Evolutionary conservation across 2,888 invertebrate species (phyloP).

Genomic region (Acleris literana): DNA sequence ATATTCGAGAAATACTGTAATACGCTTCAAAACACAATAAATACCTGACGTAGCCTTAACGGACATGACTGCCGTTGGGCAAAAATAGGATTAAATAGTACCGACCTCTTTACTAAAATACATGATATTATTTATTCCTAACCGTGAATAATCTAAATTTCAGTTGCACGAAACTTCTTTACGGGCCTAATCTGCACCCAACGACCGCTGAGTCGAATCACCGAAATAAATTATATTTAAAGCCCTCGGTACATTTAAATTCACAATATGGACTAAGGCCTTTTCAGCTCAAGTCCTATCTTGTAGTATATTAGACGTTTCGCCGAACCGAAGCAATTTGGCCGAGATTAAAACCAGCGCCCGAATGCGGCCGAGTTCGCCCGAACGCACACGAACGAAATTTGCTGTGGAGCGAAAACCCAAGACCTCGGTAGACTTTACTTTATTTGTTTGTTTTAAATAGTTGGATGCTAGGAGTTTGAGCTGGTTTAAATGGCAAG

Average conservation of each 20-base stretch:
- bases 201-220: not conserved
- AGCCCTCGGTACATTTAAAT: conserved; percentile 20
- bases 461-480: conserved; percentile 6
- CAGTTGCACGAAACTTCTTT: not conserved
- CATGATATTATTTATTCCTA: too few species aligned
- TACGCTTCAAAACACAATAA: too few species aligned
- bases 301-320: conserved; percentile 34
- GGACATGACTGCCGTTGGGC: too few species aligned
- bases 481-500: not conserved
- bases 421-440: conserved; percentile 7
- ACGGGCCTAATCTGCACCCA: not conserved
- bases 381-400: conserved; percentile 27
- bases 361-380: conserved; percentile 32
- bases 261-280: conserved; percentile 30
- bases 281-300: conserved; percentile 26
- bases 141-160: too few species aligned
- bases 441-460: conserved; percentile 23
- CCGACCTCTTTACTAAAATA: too few species aligned
- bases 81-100: too few species aligned
- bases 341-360: conserved; percentile 39
- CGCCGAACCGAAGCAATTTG: conserved; percentile 40
- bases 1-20: too few species aligned
- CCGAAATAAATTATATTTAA: conserved; percentile 26
- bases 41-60: too few species aligned
- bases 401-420: conserved; percentile 24